phyloP scores from a whole-genome alignment of 2,113 vertebrate genomes.

The Peromyscus californicus region DNA sequence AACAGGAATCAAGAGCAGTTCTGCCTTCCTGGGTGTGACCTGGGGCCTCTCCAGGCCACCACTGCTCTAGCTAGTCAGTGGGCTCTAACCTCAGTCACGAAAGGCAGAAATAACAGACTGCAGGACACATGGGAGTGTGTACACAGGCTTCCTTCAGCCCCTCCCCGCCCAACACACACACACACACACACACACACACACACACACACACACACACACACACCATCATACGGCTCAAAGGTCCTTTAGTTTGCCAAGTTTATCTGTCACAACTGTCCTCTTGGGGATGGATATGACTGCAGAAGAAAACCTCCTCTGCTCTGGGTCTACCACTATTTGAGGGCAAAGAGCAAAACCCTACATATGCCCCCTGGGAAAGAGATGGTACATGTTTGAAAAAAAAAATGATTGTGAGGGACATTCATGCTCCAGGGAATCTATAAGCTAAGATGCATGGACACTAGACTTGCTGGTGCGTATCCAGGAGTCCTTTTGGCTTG shows the following conservation, averaged over 20 bases:
- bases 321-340: background rate
- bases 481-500: background rate
- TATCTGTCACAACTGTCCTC: background rate
- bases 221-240: background rate
- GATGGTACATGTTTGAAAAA: background rate
- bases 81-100: background rate
- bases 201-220: too few species aligned
- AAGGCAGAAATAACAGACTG: background rate
- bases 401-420: background rate
- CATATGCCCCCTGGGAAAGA: background rate
- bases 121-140: rapidly evolving
- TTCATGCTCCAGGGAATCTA: background rate
- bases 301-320: background rate
- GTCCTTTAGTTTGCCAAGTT: background rate
- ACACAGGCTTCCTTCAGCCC: rapidly evolving
- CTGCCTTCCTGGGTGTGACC: too few species aligned
- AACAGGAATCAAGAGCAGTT: background rate
- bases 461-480: background rate
- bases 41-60: background rate
- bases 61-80: background rate
- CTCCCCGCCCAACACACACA: too few species aligned
- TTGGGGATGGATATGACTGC: background rate
- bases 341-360: background rate
- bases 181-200: too few species aligned
- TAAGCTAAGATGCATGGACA: background rate